phyloP scores from a whole-genome alignment of 92 coral and sea anemone species.

The Palythoa heliodiscus region DNA sequence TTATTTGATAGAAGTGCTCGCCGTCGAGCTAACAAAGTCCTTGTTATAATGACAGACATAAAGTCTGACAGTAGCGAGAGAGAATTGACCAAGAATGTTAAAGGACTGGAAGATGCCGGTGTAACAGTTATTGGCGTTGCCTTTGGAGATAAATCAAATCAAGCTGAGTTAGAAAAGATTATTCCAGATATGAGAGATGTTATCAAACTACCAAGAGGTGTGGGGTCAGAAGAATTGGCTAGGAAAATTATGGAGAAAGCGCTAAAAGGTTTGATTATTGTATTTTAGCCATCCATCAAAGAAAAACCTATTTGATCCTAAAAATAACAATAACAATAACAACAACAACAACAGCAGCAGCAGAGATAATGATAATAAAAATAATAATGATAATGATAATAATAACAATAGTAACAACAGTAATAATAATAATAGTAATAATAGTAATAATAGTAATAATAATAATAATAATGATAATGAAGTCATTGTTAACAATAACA shows the following conservation, averaged over 20 bases:
- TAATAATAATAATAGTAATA: no score
- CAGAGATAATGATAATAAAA: no score
- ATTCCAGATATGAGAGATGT: slow-evolving; percentile 49
- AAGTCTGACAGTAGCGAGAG: slow-evolving; percentile 53
- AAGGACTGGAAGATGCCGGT: slow-evolving; percentile 48
- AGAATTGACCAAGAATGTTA: slow-evolving; percentile 45
- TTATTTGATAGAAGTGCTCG: slow-evolving; percentile 73
- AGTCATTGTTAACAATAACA: no score
- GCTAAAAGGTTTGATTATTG: slow-evolving; percentile 33
- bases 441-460: no score
- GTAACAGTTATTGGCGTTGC: slow-evolving; percentile 69
- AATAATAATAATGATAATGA: no score
- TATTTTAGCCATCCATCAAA: no score
- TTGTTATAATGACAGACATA: slow-evolving; percentile 82
- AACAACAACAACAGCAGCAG: no score
- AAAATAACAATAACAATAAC: no score
- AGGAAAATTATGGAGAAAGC: slow-evolving; percentile 59
- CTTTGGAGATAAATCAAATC: slow-evolving; percentile 59
- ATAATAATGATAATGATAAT: no score
- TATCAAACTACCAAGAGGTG: slow-evolving; percentile 44
- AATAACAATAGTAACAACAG: no score
- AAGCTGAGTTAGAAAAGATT: slow-evolving; percentile 41
- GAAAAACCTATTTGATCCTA: no score
- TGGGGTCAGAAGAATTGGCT: slow-evolving; percentile 41
- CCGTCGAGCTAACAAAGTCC: slow-evolving; percentile 63